Evolutionary conservation across 2,888 invertebrate genomes (phyloP), one percentile per base, ranked within the genome.

Genomic region (Gandaritis pyraliata): DNA sequence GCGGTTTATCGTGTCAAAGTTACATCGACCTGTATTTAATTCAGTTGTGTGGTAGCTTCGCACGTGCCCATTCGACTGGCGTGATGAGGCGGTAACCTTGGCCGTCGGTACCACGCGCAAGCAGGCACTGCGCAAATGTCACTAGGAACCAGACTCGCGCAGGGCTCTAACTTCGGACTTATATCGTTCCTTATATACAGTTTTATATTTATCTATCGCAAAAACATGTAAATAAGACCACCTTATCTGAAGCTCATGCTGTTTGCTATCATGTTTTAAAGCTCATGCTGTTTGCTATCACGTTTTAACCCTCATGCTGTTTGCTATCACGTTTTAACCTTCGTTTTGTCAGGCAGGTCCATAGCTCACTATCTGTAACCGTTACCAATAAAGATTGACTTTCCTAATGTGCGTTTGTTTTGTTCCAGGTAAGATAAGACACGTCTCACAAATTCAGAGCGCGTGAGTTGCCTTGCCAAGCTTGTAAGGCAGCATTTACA

Each of bases 361-460:
- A 29, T 43, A 41, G 30, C 23, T 47, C 29, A 47, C 39, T 41
- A 41, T 54, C 50, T 23, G 33, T 23, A 46, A 47, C 15, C 45
- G 47, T 52, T 59, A 64, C 56, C 18, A 52, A 23, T 56, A 56
- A 59, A 59, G 55, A 59, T 60, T 56, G 11, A 36, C 41, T 54
- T 52, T 5, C 38, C 50, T 48, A 49, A 61, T 66, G 58, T 68
- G 56, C 48, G 52, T 66, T 68, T 69, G 61, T 71, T 61, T 74
- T 73, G 72, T 77, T 77, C 43, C 74, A 77, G 77, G 78, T 77
- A 75, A 76, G 72, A 61, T 59, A 69, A 33, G 62, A 61, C 60
- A 65, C 62, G 54, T 62, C 57, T 61, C 48, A 46, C 58, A 39
- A 58, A 55, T 50, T 48, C 39, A 56, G 43, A 53, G 33, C 41